Conservation (phyloP, 2,888 invertebrate genomes). For the Idaea biselata region DNA sequence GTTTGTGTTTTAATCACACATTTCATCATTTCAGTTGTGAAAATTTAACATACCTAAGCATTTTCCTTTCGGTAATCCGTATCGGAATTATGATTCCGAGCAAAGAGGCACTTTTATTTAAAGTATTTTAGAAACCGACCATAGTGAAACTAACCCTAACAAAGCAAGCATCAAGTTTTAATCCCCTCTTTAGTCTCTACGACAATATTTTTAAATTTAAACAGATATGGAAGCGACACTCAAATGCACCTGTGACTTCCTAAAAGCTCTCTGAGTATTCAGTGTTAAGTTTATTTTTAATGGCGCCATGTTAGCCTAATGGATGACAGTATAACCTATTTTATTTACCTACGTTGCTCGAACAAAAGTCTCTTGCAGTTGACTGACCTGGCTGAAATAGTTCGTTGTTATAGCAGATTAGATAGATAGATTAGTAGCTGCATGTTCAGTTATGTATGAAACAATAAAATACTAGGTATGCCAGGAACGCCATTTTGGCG, state of each 20-base stretch:
- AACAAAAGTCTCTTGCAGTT: background rate
- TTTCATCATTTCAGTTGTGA: too few species aligned
- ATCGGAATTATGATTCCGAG: too few species aligned
- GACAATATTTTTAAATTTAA: constrained; percentile 67
- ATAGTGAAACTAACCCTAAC: constrained; percentile 49
- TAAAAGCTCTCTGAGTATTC: constrained; percentile 71
- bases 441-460: too few species aligned
- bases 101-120: too few species aligned
- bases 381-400: background rate
- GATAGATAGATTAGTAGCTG: too few species aligned
- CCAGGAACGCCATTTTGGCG: too few species aligned
- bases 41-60: too few species aligned
- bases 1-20: too few species aligned
- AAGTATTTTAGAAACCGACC: background rate
- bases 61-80: too few species aligned
- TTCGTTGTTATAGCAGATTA: too few species aligned
- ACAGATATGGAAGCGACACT: constrained; percentile 52
- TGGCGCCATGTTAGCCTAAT: constrained; percentile 69
- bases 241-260: constrained; percentile 75
- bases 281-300: constrained; percentile 72
- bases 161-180: constrained; percentile 17
- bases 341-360: constrained; percentile 33
- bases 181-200: background rate
- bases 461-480: too few species aligned
- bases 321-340: constrained; percentile 72